Conservation (phyloP, 2,797 vertebrate species). For the Potorous gilbertii region DNA sequence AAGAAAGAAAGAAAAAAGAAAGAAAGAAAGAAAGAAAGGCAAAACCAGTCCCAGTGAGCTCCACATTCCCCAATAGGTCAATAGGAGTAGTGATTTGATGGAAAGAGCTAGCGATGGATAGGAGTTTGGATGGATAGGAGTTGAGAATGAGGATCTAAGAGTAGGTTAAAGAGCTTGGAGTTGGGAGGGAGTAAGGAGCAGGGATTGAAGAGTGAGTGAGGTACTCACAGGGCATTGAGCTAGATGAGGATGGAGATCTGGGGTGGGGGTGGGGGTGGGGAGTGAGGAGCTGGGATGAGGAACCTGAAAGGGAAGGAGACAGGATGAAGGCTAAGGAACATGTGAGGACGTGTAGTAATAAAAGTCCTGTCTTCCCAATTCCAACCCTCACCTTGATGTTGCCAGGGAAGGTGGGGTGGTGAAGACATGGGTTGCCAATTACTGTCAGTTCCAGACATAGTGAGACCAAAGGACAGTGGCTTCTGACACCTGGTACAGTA, state of each 20-base stretch:
- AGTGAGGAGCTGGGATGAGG: not conserved
- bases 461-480: not conserved
- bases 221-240: not conserved
- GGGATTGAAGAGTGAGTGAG: fast-evolving
- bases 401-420: not conserved
- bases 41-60: not conserved
- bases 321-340: not conserved
- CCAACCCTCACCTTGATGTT: not conserved
- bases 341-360: not conserved
- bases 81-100: not conserved
- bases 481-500: not conserved
- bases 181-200: fast-evolving
- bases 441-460: not conserved
- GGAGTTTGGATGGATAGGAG: not conserved
- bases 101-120: not conserved
- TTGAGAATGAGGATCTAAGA: not conserved
- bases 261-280: not conserved
- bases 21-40: not conserved
- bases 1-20: not conserved
- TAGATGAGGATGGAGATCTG: not conserved
- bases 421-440: not conserved
- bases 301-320: not conserved
- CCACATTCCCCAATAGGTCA: not conserved
- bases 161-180: not conserved
- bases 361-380: not conserved